These are phyloP conservation scores for Echeneis naucrates DNA, from an alignment of 2,797 vertebrate species.

Conservation along the genomic window DNA sequence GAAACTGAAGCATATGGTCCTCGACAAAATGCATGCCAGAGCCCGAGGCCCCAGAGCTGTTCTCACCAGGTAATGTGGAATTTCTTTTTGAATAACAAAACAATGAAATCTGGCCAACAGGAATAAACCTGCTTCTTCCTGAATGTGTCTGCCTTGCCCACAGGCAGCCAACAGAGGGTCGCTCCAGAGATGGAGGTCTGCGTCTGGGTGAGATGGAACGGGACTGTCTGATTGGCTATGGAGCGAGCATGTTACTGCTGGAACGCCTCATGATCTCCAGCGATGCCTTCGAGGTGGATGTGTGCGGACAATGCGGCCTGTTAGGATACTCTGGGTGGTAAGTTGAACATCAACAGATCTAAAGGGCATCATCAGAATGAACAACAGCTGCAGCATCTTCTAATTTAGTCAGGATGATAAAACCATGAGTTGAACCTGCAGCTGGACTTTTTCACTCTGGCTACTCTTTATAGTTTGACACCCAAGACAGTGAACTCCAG, in stretches of 20 bases:
- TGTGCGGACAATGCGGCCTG: conserved; percentile 96
- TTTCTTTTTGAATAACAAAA: neutral
- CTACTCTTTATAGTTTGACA: neutral
- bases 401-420: neutral
- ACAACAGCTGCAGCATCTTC: neutral
- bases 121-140: neutral
- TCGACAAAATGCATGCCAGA: conserved; percentile 99
- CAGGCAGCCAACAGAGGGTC: conserved; percentile 98
- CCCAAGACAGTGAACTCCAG: neutral
- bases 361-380: neutral
- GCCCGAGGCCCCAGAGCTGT: conserved; percentile 96
- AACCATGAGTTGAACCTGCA: neutral
- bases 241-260: conserved; percentile 96
- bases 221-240: conserved; percentile 98
- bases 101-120: neutral
- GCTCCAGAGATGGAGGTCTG: conserved; percentile 96
- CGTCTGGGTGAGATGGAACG: conserved; percentile 99
- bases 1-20: conserved; percentile 99
- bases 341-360: conserved; percentile 48
- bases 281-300: conserved; percentile 98
- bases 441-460: neutral
- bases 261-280: conserved; percentile 99
- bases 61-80: conserved; percentile 90
- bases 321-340: conserved; percentile 98
- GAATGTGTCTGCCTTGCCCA: neutral